Evolutionary conservation across 2,888 invertebrate genomes (phyloP), one percentile per base, ranked within the genome.

Genomic region (Tiliacea aurago): DNA sequence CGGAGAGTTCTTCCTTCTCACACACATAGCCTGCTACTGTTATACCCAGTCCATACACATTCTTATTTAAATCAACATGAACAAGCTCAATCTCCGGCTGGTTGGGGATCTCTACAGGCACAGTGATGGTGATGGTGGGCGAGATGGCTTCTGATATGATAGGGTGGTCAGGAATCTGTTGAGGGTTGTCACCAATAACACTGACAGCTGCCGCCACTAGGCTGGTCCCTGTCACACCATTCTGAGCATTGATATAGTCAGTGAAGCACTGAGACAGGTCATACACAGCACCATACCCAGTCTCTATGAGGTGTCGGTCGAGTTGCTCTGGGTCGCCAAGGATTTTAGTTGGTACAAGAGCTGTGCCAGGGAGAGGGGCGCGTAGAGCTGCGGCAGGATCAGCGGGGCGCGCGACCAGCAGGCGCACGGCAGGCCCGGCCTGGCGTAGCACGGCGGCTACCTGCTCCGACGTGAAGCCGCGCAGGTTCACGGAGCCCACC

Each of bases 1-100:
- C 99, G n/a, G 99, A 99, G 68, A 99, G 97, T 94, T 99, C 99
- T 95, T 99, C 99, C 95, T 99, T 99, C 93, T 99, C 99, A 94
- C 99, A 99, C 56, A 99, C 99, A 95, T 99, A 99, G 63, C 99
- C 99, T 5, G 99, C 99, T 69, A 99, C 99, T 5, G 99, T 99
- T 87, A 99, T 99, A 62, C 99, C 99, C 78, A 99, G 96, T 47
- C 99, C 98, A 90, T 99, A 98, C 75, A 98, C 98, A 95, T 99
- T 99, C 94, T 99, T 99, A 89, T 97, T 97, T 81, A 99, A 97
- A 93, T 98, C 98, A 58, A 99, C 99, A 87, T 98, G 98, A 91
- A 99, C 98, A 67, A 98, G 98, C 95, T 99, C 99, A 90, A 99
- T 98, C 94, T 99, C 99, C 9, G 99, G 99, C 75, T 97, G 97